These are phyloP conservation scores for Phortica okadai DNA, from an alignment of 2,888 invertebrate species.

Conservation along the genomic window DNA sequence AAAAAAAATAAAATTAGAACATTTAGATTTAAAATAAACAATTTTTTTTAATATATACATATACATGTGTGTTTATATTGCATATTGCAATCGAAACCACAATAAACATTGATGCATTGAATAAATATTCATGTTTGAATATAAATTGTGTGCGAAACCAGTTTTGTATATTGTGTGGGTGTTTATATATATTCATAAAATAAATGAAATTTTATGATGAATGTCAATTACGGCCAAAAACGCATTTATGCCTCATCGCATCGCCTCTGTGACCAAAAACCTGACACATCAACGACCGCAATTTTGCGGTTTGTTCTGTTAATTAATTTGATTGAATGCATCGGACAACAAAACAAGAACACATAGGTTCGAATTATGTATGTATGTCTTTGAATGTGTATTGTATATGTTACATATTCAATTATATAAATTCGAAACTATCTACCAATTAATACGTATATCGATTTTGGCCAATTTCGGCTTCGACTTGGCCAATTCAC, in stretches of 20 bases:
- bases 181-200: not conserved
- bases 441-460: constrained; percentile 20
- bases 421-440: not conserved
- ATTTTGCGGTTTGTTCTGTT: not conserved
- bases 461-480: constrained; percentile 64
- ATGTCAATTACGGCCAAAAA: no score
- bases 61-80: no score
- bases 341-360: not conserved
- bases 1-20: no score
- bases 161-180: no score
- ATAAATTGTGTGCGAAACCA: no score
- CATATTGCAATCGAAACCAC: no score
- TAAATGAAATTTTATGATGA: not conserved
- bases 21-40: no score
- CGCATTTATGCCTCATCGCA: no score
- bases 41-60: no score
- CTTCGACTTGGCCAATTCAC: constrained; percentile 58
- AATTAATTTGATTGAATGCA: constrained; percentile 6
- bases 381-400: not conserved
- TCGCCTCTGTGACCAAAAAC: not conserved
- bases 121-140: no score
- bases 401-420: not conserved
- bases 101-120: no score
- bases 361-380: not conserved
- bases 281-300: constrained; percentile 1